Evolutionary conservation across 2,113 vertebrate genomes (phyloP).

Genomic region (Regulus satrapa): DNA sequence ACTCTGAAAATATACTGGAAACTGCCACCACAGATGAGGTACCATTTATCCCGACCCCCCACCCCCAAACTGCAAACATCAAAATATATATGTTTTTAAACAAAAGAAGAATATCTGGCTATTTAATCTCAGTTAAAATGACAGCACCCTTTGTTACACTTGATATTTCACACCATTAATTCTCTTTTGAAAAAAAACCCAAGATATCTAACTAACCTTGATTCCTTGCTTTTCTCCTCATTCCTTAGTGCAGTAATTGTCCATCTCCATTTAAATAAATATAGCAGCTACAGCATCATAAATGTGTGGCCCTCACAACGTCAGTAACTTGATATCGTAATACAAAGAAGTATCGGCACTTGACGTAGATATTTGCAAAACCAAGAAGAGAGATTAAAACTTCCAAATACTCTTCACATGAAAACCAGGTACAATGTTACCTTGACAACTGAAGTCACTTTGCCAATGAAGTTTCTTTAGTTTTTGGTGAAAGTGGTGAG

Average conservation of each 20-base stretch:
- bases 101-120: constrained; percentile 69
- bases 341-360: constrained; percentile 69
- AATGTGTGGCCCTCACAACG: constrained; percentile 67
- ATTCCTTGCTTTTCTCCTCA: constrained; percentile 79
- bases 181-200: constrained; percentile 22
- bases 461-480: background rate
- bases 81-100: constrained; percentile 70
- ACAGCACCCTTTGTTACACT: constrained; percentile 73
- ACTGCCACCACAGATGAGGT: constrained; percentile 71
- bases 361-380: constrained; percentile 67
- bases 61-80: constrained; percentile 58
- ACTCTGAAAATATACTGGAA: constrained; percentile 73
- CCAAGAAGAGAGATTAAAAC: constrained; percentile 62
- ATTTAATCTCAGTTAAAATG: constrained; percentile 71
- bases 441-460: background rate
- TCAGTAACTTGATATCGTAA: constrained; percentile 66
- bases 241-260: constrained; percentile 88
- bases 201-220: constrained; percentile 57
- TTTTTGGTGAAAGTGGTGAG: constrained; percentile 33
- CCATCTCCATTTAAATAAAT: constrained; percentile 84
- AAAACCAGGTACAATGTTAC: constrained; percentile 53
- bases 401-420: constrained; percentile 64
- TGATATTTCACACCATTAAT: constrained; percentile 62
- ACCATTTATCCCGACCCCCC: constrained; percentile 51
- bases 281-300: constrained; percentile 79